phyloP scores from a whole-genome alignment of 2,113 vertebrate species.

The Strix aluco region DNA sequence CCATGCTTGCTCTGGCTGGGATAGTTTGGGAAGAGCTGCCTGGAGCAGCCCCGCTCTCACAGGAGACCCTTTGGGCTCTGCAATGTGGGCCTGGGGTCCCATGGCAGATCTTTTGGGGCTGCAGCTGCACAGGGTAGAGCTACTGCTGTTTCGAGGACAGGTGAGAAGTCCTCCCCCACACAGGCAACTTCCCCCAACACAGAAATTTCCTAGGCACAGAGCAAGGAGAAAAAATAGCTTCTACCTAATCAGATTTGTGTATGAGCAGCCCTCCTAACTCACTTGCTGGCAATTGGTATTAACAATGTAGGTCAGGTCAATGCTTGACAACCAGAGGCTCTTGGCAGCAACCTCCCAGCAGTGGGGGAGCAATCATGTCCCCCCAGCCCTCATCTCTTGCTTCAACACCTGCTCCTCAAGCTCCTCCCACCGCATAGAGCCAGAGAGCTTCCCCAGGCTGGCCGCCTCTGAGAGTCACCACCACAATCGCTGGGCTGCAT shows the following conservation, averaged over 20 bases:
- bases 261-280: not conserved
- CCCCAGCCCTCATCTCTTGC: not conserved
- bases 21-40: not conserved
- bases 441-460: not conserved
- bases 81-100: not conserved
- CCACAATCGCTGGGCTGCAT: accelerated
- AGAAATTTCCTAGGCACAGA: not conserved
- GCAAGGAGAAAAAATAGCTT: not conserved
- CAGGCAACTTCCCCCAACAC: accelerated
- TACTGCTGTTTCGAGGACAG: not conserved
- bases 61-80: not conserved
- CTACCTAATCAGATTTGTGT: slow-evolving; percentile 18
- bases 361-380: not conserved
- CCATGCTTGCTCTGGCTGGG: accelerated
- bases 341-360: not conserved
- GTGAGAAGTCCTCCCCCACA: accelerated
- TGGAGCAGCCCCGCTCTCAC: not conserved
- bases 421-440: accelerated
- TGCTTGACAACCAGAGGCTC: not conserved
- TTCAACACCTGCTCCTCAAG: not conserved
- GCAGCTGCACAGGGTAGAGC: not conserved
- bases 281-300: not conserved
- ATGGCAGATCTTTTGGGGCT: not conserved
- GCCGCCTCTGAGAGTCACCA: not conserved
- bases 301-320: slow-evolving; percentile 45